Base-by-base conservation (phyloP, 2,797 vertebrate species). In the Poecilia gillii region DNA sequence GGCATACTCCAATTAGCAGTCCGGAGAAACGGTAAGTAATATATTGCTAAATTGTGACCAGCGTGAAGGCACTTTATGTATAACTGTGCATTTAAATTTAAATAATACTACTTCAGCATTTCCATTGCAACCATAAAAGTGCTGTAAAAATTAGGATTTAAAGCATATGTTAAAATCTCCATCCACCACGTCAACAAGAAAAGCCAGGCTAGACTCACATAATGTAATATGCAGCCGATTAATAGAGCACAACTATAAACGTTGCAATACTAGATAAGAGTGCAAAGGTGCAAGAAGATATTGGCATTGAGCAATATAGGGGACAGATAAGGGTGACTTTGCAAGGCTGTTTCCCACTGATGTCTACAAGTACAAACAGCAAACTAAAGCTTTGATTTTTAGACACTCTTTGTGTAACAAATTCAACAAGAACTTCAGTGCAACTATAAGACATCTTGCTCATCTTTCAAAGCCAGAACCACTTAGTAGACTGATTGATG, bases 21-120 rank as follows among this genome's bases (percentile, higher is more conserved):
- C 12, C 9, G 64, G 57, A 84, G 59, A 90, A 79, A 75, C 41
- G 72, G n/a, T 85, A 85, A 84, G 74, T 91, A 90, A 83, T 88
- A 76, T 89, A 90, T 92, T 91, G 90, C 92, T 91, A 90, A 84
- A 90, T 73, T 73, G 23, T 77, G 87, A 90, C 79, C 85, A 92
- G 94, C 93, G 90, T 55, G 89, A 94, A 95, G 94, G 94, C 94
- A 95, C 94, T 95, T 94, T 46, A 92, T 94, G 89, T 39, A 91
- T 84, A 83, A 84, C 72, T 87, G 79, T 87, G 77, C 74, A 79
- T 80, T 92, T 84, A 86, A 75, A 86, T 88, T 83, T 20, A 71
- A 68, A 4, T 66, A 85, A 71, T 75, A 89, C 87, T 75, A 89
- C 87, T 91, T 85, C 86, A 85, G 81, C 76, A 49, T 80, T 74